Evolutionary conservation across 2,888 invertebrate species (phyloP), one percentile per base, ranked within the genome.

Genomic region (Brachypalpus laphriformis): DNA sequence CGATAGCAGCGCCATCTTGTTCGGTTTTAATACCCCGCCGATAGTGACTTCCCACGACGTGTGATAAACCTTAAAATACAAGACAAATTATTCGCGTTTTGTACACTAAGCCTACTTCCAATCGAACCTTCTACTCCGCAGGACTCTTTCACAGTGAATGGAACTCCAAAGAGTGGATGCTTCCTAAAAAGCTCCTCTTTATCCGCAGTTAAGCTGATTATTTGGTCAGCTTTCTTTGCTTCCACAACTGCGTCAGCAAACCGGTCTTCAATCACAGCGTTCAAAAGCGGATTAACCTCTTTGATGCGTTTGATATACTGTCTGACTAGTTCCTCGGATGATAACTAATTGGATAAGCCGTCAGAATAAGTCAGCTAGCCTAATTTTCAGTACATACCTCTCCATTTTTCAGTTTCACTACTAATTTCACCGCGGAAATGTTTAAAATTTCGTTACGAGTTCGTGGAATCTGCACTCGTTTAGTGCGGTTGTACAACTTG

Each of bases 81-180:
- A 68, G 25, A 25, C 25, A 25, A 25, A 25, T 6, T n/a, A 45
- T 47, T 1, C 14, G 2, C 1, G 25, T 14, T 4, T 37, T 7
- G 2, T 14, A 2, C 1, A 4, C 14, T 6, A 9, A n/a, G 8
- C 20, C 8, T 3, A 31, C 0, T 14, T 1, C 2, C 5, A 14
- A 14, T 20, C 42, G 3, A n/a, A 96, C 97, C 97, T 92, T 94
- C 93, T 0, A 97, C 92, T 0, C 94, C 94, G 88, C 97, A 95
- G 86, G 96, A 95, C 90, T 97, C 97, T 90, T 97, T 97, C 0
- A 96, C 94, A 2, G 96, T 96, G 37, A 97, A 94, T 0, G 97
- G 97, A 16, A 98, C 94, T 0, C 97, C 97, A 11, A 97, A 92
- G 65, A 97, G 92, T 0, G 97, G 97, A 87, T 94, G 93, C 6